Evolutionary conservation across 2,888 invertebrate genomes (phyloP), one percentile per base, ranked within the genome.

Genomic region (Cynaeus angustus): DNA sequence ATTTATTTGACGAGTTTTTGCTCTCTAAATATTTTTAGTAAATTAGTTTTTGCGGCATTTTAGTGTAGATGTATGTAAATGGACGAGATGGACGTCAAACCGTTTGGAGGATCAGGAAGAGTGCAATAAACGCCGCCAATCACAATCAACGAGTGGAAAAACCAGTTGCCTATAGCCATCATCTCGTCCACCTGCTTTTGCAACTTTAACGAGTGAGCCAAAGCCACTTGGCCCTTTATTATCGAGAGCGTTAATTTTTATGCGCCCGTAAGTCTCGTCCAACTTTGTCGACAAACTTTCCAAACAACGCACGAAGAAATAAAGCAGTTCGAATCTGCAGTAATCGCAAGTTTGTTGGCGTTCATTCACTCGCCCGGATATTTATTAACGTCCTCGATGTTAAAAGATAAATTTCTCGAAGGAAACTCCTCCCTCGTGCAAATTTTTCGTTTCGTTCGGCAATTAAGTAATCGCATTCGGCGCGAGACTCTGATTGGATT

Each of bases 211-310:
- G 50, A 50, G 46, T 5, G 12, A 46, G 46, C 13, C 14, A 14
- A 46, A 46, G 46, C 46, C 46, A 46, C 46, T 46, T 46, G 3
- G 46, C 16, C 21, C 46, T 58, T 59, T 59, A 62, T 62, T 65
- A 66, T 46, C 50, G 28, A 21, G 71, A 65, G 74, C 74, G 77
- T 77, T 77, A 77, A 77, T 77, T 77, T 77, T 77, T 77, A 77
- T 77, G 74, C 73, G 74, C 69, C 73, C 72, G 72, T 77, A 77
- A 75, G 73, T 77, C 76, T 71, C 70, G 64, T 70, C 58, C 56
- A 72, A 75, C 70, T 74, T 72, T 5, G 55, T 61, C 62, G 46
- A 70, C 26, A 46, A 59, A 59, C 59, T 59, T 59, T 59, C 9
- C 59, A 26, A 41, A 73, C 72, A 72, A 72, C 68, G 71, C 67